Base-by-base conservation (phyloP, 2,113 vertebrate species). In the Turdus rufiventris region DNA sequence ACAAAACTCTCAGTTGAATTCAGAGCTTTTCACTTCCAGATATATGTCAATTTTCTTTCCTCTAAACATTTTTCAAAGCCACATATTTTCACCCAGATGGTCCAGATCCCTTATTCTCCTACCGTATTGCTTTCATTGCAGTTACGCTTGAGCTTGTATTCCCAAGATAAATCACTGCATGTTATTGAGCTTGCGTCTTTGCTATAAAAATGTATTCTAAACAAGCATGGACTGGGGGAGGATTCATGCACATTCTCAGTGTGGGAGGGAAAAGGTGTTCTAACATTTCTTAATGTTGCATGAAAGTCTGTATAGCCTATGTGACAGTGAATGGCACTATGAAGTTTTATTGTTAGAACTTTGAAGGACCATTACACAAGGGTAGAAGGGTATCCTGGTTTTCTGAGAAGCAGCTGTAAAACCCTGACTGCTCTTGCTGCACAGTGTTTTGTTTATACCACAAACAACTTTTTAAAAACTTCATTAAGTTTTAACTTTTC, bases 61-160 rank as follows among this genome's bases (percentile, higher is more conserved):
- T 63, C 19, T 83, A 47, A 85, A 82, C 2, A 2, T 74, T 95
- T 96, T 88, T 90, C 76, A 85, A 75, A 94, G 42, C 17, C 34
- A 54, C 82, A 91, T 89, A 94, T 94, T 92, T 96, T 93, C 77
- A 65, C 66, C 40, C 89, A 93, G 79, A 94, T 94, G 89, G 85
- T 80, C 50, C 38, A 86, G 68, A 91, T 68, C 87, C 79, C 53
- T 67, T 65, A 24, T 83, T 93, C 80, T 93, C 54, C 57, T 77
- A 36, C 61, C 33, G 47, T 91, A 77, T 34, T 91, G 34, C 71
- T 67, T 94, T 92, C 89, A 65, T 57, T 88, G 70, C 53, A 43
- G 62, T 45, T 92, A 71, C 1, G 7, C 43, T 83, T 70, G 70
- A 67, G 54, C 68, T 67, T 65, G n/a, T 51, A 66, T 54, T 82